phyloP scores from a whole-genome alignment of 2,113 vertebrate genomes.

The Pomatostomus ruficeps region DNA sequence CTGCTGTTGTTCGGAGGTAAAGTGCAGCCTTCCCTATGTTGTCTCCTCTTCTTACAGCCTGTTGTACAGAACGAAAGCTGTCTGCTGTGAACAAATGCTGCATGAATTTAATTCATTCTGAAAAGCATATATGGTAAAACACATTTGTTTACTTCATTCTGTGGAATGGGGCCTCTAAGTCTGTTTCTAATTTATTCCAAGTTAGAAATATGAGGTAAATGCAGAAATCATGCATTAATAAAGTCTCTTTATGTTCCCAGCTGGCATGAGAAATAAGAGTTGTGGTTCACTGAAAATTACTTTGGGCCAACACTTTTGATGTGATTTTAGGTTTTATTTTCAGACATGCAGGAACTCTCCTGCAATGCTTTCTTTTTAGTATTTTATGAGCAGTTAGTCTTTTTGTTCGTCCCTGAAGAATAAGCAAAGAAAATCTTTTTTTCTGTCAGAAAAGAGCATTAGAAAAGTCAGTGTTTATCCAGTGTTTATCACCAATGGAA shows the following conservation, averaged over 20 bases:
- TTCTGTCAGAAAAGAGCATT: neutral
- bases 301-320: slow-evolving; percentile 44
- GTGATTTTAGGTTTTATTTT: slow-evolving; percentile 56
- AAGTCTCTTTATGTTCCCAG: slow-evolving; percentile 36
- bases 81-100: slow-evolving; percentile 74
- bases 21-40: neutral
- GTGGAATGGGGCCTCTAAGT: slow-evolving; percentile 64
- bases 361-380: neutral
- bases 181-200: slow-evolving; percentile 64
- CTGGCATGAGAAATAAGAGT: slow-evolving; percentile 60
- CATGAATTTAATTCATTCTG: slow-evolving; percentile 66
- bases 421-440: neutral
- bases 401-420: slow-evolving; percentile 24
- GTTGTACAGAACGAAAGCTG: slow-evolving; percentile 72
- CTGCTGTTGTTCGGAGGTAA: neutral
- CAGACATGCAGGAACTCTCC: slow-evolving; percentile 36
- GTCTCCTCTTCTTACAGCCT: slow-evolving; percentile 66
- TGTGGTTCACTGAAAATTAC: slow-evolving; percentile 52
- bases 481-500: neutral
- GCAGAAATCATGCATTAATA: slow-evolving; percentile 53
- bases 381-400: slow-evolving; percentile 33
- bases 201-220: slow-evolving; percentile 53
- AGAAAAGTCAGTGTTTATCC: neutral
- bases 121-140: slow-evolving; percentile 59
- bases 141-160: slow-evolving; percentile 70